phyloP scores from a whole-genome alignment of 1,140 invertebrate genomes.

The Calosoma granatense region DNA sequence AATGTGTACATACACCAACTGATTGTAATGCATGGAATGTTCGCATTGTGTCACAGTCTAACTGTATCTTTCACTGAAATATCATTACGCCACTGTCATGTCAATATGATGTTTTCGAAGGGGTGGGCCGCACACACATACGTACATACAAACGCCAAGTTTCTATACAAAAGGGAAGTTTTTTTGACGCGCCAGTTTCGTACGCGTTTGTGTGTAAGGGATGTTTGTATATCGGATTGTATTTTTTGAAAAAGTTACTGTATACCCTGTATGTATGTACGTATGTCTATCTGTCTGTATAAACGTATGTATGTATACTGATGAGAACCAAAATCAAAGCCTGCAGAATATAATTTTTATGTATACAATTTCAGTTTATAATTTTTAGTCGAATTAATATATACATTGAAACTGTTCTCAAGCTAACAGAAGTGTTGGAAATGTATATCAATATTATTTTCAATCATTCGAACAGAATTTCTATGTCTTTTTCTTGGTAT shows the following conservation, averaged over 20 bases:
- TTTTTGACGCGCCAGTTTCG: background rate
- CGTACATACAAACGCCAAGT: background rate
- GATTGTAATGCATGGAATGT: background rate
- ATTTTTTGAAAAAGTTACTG: background rate
- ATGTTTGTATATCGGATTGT: constrained; percentile 2
- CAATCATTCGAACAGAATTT: too few species aligned
- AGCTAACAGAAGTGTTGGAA: too few species aligned
- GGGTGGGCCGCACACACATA: constrained; percentile 24
- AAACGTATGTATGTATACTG: too few species aligned
- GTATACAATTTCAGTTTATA: too few species aligned
- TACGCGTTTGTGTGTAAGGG: background rate
- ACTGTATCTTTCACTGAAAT: constrained; percentile 25
- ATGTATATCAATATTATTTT: too few species aligned
- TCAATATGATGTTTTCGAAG: constrained; percentile 32
- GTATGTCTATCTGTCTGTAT: too few species aligned
- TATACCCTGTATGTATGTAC: too few species aligned
- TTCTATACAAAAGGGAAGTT: constrained; percentile 29
- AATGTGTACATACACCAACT: background rate
- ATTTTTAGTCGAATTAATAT: too few species aligned
- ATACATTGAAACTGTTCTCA: too few species aligned
- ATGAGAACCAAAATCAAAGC: too few species aligned
- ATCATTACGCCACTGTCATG: constrained; percentile 34
- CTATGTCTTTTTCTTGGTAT: too few species aligned
- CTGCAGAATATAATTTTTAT: too few species aligned
- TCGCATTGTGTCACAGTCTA: constrained; percentile 28